These are phyloP conservation scores for Plectus sambesii DNA, from an alignment of 1,140 invertebrate species.

Conservation along the genomic window DNA sequence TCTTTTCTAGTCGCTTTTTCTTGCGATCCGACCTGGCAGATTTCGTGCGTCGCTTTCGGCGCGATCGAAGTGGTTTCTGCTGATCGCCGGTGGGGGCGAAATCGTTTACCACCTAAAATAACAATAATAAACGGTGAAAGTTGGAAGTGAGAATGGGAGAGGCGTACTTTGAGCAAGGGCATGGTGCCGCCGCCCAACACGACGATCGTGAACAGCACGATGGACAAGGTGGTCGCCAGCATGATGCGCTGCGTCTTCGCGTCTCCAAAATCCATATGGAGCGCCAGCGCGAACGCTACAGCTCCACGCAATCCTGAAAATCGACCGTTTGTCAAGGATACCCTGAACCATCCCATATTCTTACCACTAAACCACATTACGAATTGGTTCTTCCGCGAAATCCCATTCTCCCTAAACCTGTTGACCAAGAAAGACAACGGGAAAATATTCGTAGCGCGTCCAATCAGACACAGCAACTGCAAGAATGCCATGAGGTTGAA, in stretches of 20 bases:
- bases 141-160: not conserved
- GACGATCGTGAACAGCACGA: conserved; percentile 86
- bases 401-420: conserved; percentile 69
- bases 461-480: conserved; percentile 69
- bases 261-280: conserved; percentile 79
- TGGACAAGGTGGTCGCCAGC: conserved; percentile 89
- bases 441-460: conserved; percentile 90
- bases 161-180: conserved; percentile 65
- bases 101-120: conserved; percentile 21
- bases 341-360: conserved; percentile 28
- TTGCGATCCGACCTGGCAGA: not conserved
- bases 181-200: conserved; percentile 90
- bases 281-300: conserved; percentile 88
- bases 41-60: conserved; percentile 4
- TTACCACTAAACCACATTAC: conserved; percentile 97
- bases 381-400: conserved; percentile 95
- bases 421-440: conserved; percentile 84
- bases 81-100: conserved; percentile 20
- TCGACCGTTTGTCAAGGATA: conserved; percentile 10
- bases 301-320: conserved; percentile 73
- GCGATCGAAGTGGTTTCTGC: conserved; percentile 2
- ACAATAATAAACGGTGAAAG: conserved; percentile 4
- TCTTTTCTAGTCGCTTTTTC: conserved; percentile 15
- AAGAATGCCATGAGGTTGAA: conserved; percentile 20
- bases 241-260: conserved; percentile 85